A percentile compares a stretch with the other conserved stretches of the same genome.
Evolutionary conservation across 2,797 vertebrate species (phyloP).

Genomic region (Poecilia gillii): DNA sequence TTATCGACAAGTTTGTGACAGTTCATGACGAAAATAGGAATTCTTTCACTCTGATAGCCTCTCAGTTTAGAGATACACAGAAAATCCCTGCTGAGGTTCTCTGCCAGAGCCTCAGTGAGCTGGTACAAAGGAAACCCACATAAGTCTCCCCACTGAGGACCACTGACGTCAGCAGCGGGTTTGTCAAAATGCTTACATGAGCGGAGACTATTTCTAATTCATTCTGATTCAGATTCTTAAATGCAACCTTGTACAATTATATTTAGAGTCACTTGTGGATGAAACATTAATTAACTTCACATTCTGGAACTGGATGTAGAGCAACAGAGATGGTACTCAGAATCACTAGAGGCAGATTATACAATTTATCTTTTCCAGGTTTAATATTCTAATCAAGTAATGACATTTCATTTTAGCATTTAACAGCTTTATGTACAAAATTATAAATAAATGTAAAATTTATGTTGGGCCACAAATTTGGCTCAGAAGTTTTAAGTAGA

Average conservation of each 20-base stretch:
- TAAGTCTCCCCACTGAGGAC: background rate
- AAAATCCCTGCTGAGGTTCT: background rate
- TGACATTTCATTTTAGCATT: background rate
- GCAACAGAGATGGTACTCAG: background rate
- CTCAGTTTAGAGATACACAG: slow-evolving; percentile 2
- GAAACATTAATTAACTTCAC: background rate
- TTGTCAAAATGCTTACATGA: background rate
- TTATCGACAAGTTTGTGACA: too few species aligned
- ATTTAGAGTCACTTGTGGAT: background rate
- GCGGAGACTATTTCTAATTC: background rate
- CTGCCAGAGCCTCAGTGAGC: too few species aligned
- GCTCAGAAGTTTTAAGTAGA: background rate
- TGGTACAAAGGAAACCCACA: background rate
- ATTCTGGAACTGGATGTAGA: background rate
- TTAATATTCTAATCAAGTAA: background rate
- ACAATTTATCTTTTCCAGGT: background rate
- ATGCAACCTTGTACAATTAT: background rate
- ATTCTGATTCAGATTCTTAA: background rate
- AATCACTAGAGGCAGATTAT: background rate
- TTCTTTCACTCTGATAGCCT: background rate
- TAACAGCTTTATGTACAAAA: background rate
- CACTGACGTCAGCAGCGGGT: background rate
- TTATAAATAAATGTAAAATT: background rate
- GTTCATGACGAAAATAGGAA: background rate
- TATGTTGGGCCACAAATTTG: background rate